Base-by-base conservation (phyloP, 2,888 invertebrate genomes). In the Lasiommata megera region DNA sequence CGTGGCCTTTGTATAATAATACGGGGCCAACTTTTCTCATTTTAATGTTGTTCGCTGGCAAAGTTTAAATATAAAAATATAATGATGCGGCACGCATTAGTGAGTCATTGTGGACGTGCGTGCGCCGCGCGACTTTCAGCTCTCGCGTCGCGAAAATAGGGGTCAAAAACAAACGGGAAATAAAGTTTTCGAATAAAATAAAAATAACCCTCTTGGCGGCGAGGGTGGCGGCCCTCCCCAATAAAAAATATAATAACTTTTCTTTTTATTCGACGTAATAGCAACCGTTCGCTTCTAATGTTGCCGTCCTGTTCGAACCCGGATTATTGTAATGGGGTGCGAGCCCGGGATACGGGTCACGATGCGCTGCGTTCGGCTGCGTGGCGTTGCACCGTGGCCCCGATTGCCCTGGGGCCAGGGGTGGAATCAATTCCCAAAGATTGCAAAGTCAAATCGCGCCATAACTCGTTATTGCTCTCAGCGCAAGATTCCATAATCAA, bases 201-300 rank as follows among this genome's bases (percentile, higher is more conserved):
- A 90, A 90, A 88, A 88, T 89, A 89, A 88, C 88, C 90, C 88
- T 86, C 87, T 84, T 83, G 85, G 84, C 80, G 82, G 85, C 77
- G 84, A 84, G 88, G 88, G 88, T 84, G 86, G 88, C 84, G 77
- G 85, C 87, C 87, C 88, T 80, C 84, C 83, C 84, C 85, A 85
- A 88, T 85, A 88, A 89, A 89, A 89, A 89, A 89, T 90, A 90
- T 88, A 89, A 90, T 90, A 89, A 89, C 90, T 89, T 89, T 88
- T 89, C 89, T 89, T 88, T 89, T 88, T 88, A 88, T 88, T 88
- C 86, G 84, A 79, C 87, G 82, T 88, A 88, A 88, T 88, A 85
- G 86, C 84, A 81, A 81, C 88, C 86, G 88, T 84, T 82, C 82
- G 79, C 74, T 82, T 86, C 84, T 86, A 84, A 87, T 85, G 79